phyloP scores from a whole-genome alignment of 2,113 vertebrate genomes.

The Entelurus aequoreus region DNA sequence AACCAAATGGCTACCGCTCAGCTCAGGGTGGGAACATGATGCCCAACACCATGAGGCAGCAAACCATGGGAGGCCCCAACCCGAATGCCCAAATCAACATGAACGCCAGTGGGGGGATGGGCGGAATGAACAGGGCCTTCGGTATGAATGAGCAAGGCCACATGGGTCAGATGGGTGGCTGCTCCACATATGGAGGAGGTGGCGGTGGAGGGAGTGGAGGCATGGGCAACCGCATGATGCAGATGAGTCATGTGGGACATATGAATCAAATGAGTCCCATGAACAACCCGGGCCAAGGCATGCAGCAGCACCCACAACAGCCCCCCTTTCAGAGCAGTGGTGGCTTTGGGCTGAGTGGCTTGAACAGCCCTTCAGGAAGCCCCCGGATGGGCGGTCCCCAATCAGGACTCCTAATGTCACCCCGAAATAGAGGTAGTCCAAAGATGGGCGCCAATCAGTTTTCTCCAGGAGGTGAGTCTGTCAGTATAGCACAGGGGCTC shows the following conservation, averaged over 20 bases:
- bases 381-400: conserved; percentile 83
- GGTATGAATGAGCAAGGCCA: conserved; percentile 70
- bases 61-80: conserved; percentile 74
- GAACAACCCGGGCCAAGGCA: conserved; percentile 63
- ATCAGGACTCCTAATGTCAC: conserved; percentile 87
- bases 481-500: neutral
- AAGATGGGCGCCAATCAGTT: conserved; percentile 92
- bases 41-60: conserved; percentile 66
- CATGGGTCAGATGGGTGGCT: conserved; percentile 60
- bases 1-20: conserved; percentile 87
- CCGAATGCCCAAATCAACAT: conserved; percentile 77
- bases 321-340: conserved; percentile 80
- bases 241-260: conserved; percentile 65
- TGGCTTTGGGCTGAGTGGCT: conserved; percentile 78
- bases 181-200: conserved; percentile 62
- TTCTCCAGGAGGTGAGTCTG: conserved; percentile 86
- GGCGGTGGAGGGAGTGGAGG: conserved; percentile 50
- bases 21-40: conserved; percentile 77
- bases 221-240: conserved; percentile 64
- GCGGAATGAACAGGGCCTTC: conserved; percentile 66
- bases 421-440: conserved; percentile 90
- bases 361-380: conserved; percentile 88
- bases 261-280: conserved; percentile 63
- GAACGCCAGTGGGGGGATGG: conserved; percentile 74
- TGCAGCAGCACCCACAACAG: conserved; percentile 75